Conservation (phyloP, 2,113 vertebrate genomes). For the Arizona elegans region DNA sequence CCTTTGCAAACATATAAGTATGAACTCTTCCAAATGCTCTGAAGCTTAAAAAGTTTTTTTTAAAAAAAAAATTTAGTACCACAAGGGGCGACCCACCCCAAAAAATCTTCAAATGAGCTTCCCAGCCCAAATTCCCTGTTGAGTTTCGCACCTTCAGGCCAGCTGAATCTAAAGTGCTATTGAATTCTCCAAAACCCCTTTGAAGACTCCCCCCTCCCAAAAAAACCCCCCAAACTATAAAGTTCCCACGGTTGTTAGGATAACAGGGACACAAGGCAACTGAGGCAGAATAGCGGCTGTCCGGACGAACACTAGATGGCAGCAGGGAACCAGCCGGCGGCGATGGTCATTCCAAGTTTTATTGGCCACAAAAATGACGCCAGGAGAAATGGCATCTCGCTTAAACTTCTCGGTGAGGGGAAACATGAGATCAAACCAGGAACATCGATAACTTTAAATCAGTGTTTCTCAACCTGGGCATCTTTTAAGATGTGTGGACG, state of each 20-base stretch:
- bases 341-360: background rate
- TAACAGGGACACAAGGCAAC: background rate
- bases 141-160: constrained; percentile 43
- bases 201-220: background rate
- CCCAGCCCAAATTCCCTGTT: constrained; percentile 24
- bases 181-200: background rate
- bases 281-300: background rate
- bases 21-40: constrained; percentile 59
- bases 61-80: constrained; percentile 47
- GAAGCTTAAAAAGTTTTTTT: constrained; percentile 48
- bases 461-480: background rate
- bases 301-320: background rate
- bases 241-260: background rate
- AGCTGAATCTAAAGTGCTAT: constrained; percentile 50
- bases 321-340: background rate
- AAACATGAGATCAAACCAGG: background rate
- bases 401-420: background rate
- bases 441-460: too few species aligned
- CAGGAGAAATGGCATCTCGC: background rate
- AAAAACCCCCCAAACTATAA: background rate
- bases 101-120: constrained; percentile 7
- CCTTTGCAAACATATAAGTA: constrained; percentile 44
- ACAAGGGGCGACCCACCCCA: constrained; percentile 42
- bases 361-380: background rate
- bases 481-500: background rate